phyloP scores from a whole-genome alignment of 1,140 invertebrate genomes.

The Rhizoglyphus robini region DNA sequence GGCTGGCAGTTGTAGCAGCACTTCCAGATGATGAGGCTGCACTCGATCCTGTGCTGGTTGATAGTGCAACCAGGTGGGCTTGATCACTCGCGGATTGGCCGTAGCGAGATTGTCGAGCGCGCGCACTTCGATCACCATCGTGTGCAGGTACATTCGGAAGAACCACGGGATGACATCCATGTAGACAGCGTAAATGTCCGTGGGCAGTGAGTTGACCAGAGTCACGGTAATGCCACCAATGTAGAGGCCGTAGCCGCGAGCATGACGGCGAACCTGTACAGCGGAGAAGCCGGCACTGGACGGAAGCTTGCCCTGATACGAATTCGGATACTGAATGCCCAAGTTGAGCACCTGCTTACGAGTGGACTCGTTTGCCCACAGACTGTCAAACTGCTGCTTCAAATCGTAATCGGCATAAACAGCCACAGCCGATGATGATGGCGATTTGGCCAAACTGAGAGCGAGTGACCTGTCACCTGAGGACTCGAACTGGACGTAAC shows the following conservation, averaged over 20 bases:
- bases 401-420: slow-evolving; percentile 23
- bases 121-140: slow-evolving; percentile 47
- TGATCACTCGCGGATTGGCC: slow-evolving; percentile 39
- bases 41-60: slow-evolving; percentile 66
- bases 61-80: slow-evolving; percentile 51
- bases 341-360: slow-evolving; percentile 45
- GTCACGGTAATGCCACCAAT: slow-evolving; percentile 53
- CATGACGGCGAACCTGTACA: slow-evolving; percentile 23
- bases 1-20: slow-evolving; percentile 61
- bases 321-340: slow-evolving; percentile 39
- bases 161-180: slow-evolving; percentile 69
- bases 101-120: slow-evolving; percentile 29
- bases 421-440: neutral
- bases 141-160: slow-evolving; percentile 78
- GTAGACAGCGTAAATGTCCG: slow-evolving; percentile 36
- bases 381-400: slow-evolving; percentile 14
- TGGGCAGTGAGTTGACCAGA: slow-evolving; percentile 33
- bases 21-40: slow-evolving; percentile 74
- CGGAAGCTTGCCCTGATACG: slow-evolving; percentile 28
- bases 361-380: neutral
- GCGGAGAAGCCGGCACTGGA: slow-evolving; percentile 27
- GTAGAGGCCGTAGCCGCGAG: slow-evolving; percentile 50
- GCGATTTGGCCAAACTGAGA: neutral
- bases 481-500: neutral
- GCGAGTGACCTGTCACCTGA: neutral